Percentiles rank a stretch among this genome's conserved stretches.
phyloP scores from a whole-genome alignment of 2,888 invertebrate genomes.

The Chrysodeixis includens region DNA sequence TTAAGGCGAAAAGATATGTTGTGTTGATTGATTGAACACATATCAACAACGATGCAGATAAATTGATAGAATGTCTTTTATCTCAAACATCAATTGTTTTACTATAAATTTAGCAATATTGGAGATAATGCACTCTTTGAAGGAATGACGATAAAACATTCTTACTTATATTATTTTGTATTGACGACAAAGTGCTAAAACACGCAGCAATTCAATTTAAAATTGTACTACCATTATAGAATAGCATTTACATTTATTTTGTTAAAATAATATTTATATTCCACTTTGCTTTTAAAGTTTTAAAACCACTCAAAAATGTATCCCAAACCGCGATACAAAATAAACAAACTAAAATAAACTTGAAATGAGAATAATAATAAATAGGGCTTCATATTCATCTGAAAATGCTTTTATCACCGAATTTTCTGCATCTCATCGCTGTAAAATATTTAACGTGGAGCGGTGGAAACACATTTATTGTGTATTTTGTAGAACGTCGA shows the following conservation, averaged over 20 bases:
- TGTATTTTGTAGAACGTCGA: conserved; percentile 3
- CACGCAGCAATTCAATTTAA: too few species aligned
- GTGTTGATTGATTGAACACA: not conserved
- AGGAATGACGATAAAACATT: too few species aligned
- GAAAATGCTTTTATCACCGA: not conserved
- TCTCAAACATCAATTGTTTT: too few species aligned
- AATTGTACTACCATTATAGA: too few species aligned
- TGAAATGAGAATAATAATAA: not conserved
- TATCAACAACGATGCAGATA: not conserved
- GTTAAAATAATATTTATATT: too few species aligned
- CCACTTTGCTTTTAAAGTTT: too few species aligned
- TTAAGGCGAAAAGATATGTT: not conserved
- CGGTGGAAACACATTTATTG: conserved; percentile 5
- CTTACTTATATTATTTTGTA: too few species aligned
- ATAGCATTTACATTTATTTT: too few species aligned
- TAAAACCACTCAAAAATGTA: not conserved
- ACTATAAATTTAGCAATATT: too few species aligned
- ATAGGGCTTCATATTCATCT: not conserved
- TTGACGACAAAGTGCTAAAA: too few species aligned
- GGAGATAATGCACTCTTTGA: too few species aligned
- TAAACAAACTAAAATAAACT: too few species aligned
- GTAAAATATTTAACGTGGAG: not conserved
- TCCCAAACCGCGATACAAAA: not conserved
- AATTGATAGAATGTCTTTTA: not conserved
- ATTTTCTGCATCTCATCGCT: not conserved